Base-by-base conservation (phyloP, 1,140 invertebrate species). In the Heliconius himera region DNA sequence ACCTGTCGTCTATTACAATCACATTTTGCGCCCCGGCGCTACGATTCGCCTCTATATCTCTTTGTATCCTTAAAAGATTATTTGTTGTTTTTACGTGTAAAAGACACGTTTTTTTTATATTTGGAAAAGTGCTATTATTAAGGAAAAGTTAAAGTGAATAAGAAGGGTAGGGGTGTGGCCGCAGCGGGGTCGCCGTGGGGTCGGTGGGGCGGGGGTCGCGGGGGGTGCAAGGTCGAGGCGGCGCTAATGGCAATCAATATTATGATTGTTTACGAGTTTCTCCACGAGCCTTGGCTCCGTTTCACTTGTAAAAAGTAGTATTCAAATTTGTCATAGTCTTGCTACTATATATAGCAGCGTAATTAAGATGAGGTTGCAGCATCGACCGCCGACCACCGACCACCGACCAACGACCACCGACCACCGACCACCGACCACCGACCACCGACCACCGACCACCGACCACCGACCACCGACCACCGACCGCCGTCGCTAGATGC, bases 201-300 rank as follows among this genome's bases (percentile, higher is more conserved):
- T n/a, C 73, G 38, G 26, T 36, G 74, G 74, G n/a, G 29, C 38
- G 18, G 72, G 54, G 22, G 71, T 70, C 77, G 22, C 51, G 77
- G 74, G 72, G 41, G 74, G 79, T 73, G 60, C 56, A 41, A 38
- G 74, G 74, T 76, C 36, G 66, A 76, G 56, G 77, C 66, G 60
- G 70, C 78, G 71, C 79, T 85, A 81, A 83, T 85, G 82, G 81
- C 76, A 78, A 78, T 85, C 82, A 83, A 83, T 80, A 83, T 76
- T 85, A 29, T 66, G 26, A 77, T 74, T 83, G 80, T 83, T 83
- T 82, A 78, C 74, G 74, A 76, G 83, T 79, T 81, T 78, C 81
- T 81, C 73, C 70, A 36, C 29, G 74, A 78, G 81, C 85, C 85
- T 86, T 86, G 85, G 82, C 85, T 86, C 71, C 80, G 76, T 84